These are phyloP conservation scores for Ips typographus DNA, from an alignment of 1,140 invertebrate species.

Conservation along the genomic window DNA sequence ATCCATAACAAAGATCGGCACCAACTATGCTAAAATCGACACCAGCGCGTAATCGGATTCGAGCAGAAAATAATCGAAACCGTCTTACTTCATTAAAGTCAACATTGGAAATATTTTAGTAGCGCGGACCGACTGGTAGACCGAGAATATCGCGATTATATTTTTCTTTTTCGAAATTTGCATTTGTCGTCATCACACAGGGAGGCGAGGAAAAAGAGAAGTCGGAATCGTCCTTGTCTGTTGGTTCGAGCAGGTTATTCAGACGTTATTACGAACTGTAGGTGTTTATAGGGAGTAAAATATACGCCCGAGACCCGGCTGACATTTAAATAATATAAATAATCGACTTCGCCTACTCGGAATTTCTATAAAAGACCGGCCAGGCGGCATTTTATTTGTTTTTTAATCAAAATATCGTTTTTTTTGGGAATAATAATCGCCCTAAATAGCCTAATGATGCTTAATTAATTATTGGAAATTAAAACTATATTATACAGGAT, in stretches of 20 bases:
- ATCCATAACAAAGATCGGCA: slow-evolving; percentile 5
- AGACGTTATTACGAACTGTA: slow-evolving; percentile 38
- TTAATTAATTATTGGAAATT: no score
- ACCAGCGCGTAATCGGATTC: slow-evolving; percentile 13
- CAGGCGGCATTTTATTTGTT: background rate
- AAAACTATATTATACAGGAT: no score
- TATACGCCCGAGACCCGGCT: slow-evolving; percentile 40
- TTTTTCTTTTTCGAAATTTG: slow-evolving; percentile 36
- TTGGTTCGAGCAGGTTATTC: slow-evolving; percentile 38
- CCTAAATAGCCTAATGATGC: no score
- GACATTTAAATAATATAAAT: slow-evolving; percentile 44
- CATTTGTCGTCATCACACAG: slow-evolving; percentile 34
- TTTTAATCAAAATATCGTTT: no score
- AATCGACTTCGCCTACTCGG: slow-evolving; percentile 39
- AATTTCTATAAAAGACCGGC: slow-evolving; percentile 34
- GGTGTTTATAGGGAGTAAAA: slow-evolving; percentile 42
- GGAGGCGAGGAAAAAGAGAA: slow-evolving; percentile 16
- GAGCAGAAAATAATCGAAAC: background rate
- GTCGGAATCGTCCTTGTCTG: slow-evolving; percentile 27
- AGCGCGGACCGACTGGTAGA: slow-evolving; percentile 20
- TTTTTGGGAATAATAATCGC: no score
- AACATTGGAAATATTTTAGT: slow-evolving; percentile 36
- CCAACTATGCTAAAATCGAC: slow-evolving; percentile 1
- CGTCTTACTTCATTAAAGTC: slow-evolving; percentile 28
- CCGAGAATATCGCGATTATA: slow-evolving; percentile 35